Base-by-base conservation (phyloP, 2,113 vertebrate genomes). In the Calidris pygmaea region DNA sequence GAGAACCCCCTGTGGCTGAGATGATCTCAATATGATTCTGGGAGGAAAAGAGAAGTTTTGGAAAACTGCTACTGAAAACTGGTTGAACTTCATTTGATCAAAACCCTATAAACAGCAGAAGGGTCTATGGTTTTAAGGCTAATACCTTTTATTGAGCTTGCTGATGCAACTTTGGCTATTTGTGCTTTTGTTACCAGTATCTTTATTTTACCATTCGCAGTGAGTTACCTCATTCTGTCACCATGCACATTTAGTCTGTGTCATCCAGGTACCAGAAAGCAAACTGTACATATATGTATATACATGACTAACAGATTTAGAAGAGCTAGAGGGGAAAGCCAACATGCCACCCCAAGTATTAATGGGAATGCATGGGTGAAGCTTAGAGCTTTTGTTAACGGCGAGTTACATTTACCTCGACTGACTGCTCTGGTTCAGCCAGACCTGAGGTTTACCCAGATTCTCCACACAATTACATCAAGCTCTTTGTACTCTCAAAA, bases 201-300 rank as follows among this genome's bases (percentile, higher is more conserved):
- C 24, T 68, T 21, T 39, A 8, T 8, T 56, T 39, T 32, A 27
- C 34, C 20, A 6, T 4, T 6, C 15, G 7, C 60, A 37, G 24
- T 0, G 8, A 67, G 50, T 30, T 47, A 23, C 15, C 23, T 24
- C 58, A 21, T 24, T 52, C 56, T 39, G 8, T 6, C 81, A 32
- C 6, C 24, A 2, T 0, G 4, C 27, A 30, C 4, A 0, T 34
- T 50, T 10, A 16, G 23, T 8, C 52, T 58, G 3, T 4, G 13
- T 13, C 39, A 81, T 2, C 30, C 34, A 39, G 30, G 9, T 6
- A 34, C 0, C 17, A 6, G 9, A 76, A 47, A 75, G 19, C 16
- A 50, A 45, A 52, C 13, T 4, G 9, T 29, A 1, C 12, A 3
- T 3, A 8, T 13, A 10, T 3, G 9, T 8, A 17, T 5, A 7